A percentile compares a stretch with the other conserved stretches of the same genome.
These are phyloP conservation scores for Zelleria hepariella DNA, from an alignment of 2,888 invertebrate species.

Conservation along the genomic window DNA sequence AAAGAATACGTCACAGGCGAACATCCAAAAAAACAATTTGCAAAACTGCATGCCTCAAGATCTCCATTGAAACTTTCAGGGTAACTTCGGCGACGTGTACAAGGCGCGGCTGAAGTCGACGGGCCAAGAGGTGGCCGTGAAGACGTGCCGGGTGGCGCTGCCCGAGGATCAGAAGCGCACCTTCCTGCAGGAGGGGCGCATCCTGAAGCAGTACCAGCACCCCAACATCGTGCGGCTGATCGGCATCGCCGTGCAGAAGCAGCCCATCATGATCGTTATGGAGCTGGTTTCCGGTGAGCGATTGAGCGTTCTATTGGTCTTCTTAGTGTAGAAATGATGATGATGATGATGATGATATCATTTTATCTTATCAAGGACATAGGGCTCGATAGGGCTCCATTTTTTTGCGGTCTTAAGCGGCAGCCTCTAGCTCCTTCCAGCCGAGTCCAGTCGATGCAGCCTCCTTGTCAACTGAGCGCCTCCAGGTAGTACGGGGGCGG, in stretches of 20 bases:
- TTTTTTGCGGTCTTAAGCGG: too few species aligned
- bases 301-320: too few species aligned
- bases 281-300: conserved; percentile 88
- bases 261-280: conserved; percentile 99
- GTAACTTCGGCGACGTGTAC: conserved; percentile 98
- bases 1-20: too few species aligned
- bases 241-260: conserved; percentile 97
- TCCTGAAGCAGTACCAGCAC: conserved; percentile 96
- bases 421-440: too few species aligned
- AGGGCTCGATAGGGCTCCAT: too few species aligned
- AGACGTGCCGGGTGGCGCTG: conserved; percentile 93
- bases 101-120: conserved; percentile 88
- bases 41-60: too few species aligned
- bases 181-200: conserved; percentile 95
- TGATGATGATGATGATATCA: not conserved
- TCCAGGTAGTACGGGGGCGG: too few species aligned
- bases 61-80: conserved; percentile 66
- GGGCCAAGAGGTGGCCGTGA: conserved; percentile 92
- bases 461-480: too few species aligned
- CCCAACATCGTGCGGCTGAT: conserved; percentile 96
- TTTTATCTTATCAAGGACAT: too few species aligned
- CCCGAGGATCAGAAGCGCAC: conserved; percentile 95
- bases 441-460: too few species aligned
- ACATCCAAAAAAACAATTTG: too few species aligned
- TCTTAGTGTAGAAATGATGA: not conserved